Evolutionary conservation across 2,113 vertebrate species (phyloP), one percentile per base, ranked within the genome.

Genomic region (Periophthalmodon schlosseri): DNA sequence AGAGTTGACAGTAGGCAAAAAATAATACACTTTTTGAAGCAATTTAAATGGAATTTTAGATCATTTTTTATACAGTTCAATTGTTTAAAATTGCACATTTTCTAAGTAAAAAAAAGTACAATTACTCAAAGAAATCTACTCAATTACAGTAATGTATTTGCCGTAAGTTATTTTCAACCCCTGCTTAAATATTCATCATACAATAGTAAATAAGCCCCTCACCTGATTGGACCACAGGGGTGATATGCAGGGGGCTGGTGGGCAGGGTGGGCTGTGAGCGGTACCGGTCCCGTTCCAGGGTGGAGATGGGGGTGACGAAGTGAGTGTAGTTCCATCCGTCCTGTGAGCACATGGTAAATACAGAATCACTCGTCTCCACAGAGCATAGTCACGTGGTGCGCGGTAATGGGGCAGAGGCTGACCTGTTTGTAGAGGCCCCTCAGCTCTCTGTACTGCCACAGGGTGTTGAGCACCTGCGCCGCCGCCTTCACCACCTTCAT

Each of bases 271-370:
- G 98, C 79, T 99, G 97, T 0, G 98, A 99, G 14, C 97, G 96
- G 94, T 98, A 99, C 76, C 96, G 91, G 80, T 99, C 97, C 71
- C 98, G 94, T 82, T 99, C 98, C 80, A 99, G 91, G 0, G 97
- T 99, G 24, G 97, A 97, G 66, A 98, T 96, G 0, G 97, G 98
- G 5, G 98, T 99, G 90, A 99, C 94, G 73, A 99, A 99, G 90
- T 99, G 97, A 86, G 95, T 98, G 91, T 99, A 97, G 94, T 96
- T 99, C 98, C 98, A 99, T 52, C 98, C 98, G 64, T 99, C 98
- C 98, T 99, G 85, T 11, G 69, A 14, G 72, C 14, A 77, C 2
- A 47, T 4, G 68, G 33, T 14, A 60, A 0, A 44, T 44, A 9
- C 4, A 3, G 23, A 23, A 13, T 60, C 23, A 60, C 13, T 60